Percentiles rank a stretch among this genome's conserved stretches.
phyloP scores from a whole-genome alignment of 1,140 invertebrate species.

The Bombus terrestris region DNA sequence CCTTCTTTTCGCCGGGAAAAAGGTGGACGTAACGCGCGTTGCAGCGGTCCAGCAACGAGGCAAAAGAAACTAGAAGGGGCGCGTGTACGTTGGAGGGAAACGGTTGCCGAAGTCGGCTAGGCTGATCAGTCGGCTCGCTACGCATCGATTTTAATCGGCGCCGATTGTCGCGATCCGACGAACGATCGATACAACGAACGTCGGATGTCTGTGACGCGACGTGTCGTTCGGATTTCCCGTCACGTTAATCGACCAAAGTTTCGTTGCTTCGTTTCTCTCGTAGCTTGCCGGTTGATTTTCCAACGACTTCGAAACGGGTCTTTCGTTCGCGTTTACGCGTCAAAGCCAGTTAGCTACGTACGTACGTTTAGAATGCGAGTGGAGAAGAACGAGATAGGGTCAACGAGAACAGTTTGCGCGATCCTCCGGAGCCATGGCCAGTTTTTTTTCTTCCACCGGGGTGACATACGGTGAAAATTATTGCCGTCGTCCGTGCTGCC shows the following conservation, averaged over 20 bases:
- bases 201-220: constrained; percentile 19
- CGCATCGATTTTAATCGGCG: constrained; percentile 60
- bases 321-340: constrained; percentile 18
- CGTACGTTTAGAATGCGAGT: constrained; percentile 22
- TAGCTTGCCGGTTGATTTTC: background rate
- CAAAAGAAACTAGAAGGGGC: constrained; percentile 23
- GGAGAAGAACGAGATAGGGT: constrained; percentile 38
- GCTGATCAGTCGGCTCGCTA: constrained; percentile 80
- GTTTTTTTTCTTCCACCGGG: constrained; percentile 49
- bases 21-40: constrained; percentile 28
- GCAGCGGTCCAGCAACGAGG: constrained; percentile 6
- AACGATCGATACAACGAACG: constrained; percentile 50
- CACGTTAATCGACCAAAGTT: constrained; percentile 19
- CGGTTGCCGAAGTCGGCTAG: constrained; percentile 68
- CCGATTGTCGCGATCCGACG: constrained; percentile 34
- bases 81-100: constrained; percentile 54
- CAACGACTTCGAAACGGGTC: background rate
- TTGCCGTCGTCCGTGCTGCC: constrained; percentile 66
- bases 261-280: background rate
- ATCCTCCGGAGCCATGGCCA: constrained; percentile 56
- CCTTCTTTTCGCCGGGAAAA: constrained; percentile 52
- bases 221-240: constrained; percentile 8
- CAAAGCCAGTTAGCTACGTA: constrained; percentile 4
- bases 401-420: constrained; percentile 55
- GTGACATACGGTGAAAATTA: constrained; percentile 71